phyloP scores from a whole-genome alignment of 2,113 vertebrate genomes.

The Mobula hypostoma region DNA sequence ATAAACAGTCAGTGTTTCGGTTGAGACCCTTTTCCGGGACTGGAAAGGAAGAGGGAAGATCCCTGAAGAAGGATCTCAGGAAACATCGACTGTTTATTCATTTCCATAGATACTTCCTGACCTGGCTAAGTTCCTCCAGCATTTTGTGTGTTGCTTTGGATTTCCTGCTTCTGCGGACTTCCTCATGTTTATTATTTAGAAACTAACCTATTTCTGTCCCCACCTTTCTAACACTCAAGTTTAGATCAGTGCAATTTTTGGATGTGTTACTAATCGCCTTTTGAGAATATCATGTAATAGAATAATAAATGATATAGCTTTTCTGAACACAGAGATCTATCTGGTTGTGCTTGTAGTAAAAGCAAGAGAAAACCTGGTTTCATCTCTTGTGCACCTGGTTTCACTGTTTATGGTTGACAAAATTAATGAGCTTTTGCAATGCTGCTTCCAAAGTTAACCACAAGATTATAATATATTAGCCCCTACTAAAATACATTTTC shows the following conservation, averaged over 20 bases:
- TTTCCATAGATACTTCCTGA: too few species aligned
- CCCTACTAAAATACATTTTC: neutral
- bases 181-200: neutral
- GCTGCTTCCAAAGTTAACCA: neutral
- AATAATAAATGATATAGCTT: neutral
- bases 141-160: too few species aligned
- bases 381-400: slow-evolving; percentile 8
- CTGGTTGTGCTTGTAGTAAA: neutral
- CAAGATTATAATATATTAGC: neutral
- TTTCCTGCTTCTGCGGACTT: too few species aligned
- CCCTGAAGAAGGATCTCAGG: too few species aligned
- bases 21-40: too few species aligned
- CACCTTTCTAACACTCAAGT: neutral
- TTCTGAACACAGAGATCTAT: neutral
- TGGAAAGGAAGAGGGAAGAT: too few species aligned
- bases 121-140: too few species aligned
- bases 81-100: too few species aligned
- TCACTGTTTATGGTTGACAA: neutral
- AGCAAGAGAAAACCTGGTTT: neutral
- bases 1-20: too few species aligned
- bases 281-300: neutral
- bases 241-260: neutral
- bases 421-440: neutral
- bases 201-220: neutral
- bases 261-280: neutral